These are phyloP conservation scores for Philhelius pedissequus DNA, from an alignment of 2,888 invertebrate genomes.

Conservation along the genomic window DNA sequence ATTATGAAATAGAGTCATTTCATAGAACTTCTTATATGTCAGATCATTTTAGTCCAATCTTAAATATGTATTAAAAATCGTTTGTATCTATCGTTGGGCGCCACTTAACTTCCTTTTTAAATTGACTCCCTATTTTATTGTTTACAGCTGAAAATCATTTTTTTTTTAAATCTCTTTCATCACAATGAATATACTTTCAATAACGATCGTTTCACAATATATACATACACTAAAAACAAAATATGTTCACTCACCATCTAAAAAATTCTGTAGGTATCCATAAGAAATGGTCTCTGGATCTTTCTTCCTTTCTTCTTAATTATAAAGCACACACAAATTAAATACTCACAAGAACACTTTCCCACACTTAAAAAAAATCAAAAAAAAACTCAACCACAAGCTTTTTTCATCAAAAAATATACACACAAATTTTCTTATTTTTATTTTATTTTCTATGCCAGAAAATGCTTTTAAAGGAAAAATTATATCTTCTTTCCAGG, in stretches of 20 bases:
- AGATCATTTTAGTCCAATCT: too few species aligned
- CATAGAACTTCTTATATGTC: too few species aligned
- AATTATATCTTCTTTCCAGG: neutral
- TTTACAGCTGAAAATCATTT: neutral
- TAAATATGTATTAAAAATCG: too few species aligned
- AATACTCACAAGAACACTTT: neutral
- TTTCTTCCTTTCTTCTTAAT: neutral
- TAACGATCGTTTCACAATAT: neutral
- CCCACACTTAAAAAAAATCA: neutral
- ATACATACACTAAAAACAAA: neutral
- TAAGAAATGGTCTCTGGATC: neutral
- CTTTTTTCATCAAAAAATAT: neutral
- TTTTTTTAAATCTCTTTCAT: neutral
- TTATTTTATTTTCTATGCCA: neutral
- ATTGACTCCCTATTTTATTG: neutral
- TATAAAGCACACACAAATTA: neutral
- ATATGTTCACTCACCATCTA: neutral
- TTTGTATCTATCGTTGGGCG: neutral
- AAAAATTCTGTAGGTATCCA: neutral
- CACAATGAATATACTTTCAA: neutral
- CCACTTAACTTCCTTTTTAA: neutral
- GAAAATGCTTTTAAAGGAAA: neutral
- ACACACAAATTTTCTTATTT: neutral
- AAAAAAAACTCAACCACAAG: slow-evolving; percentile 6
- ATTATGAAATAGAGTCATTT: too few species aligned